phyloP scores from a whole-genome alignment of 2,113 vertebrate genomes.

The Emydocephalus ijimae region DNA sequence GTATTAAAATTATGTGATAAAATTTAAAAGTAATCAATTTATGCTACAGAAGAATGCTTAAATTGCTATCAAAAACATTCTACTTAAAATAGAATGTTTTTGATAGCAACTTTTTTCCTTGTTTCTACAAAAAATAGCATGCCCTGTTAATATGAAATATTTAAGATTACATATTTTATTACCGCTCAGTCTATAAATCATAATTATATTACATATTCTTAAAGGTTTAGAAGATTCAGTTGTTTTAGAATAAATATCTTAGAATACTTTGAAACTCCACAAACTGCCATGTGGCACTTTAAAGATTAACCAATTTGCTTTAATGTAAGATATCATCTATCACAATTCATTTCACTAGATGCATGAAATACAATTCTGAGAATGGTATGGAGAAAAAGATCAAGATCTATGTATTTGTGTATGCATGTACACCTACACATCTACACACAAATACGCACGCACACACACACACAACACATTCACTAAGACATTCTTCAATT shows the following conservation, averaged over 20 bases:
- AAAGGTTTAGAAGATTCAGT: background rate
- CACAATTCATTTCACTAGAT: background rate
- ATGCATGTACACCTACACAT: too few species aligned
- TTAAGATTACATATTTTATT: background rate
- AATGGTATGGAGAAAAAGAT: background rate
- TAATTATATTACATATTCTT: constrained; percentile 5
- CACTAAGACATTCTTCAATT: background rate
- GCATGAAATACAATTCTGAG: background rate
- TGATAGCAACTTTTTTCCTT: background rate
- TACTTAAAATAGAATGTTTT: background rate
- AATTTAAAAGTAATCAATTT: background rate
- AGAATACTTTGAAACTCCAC: background rate
- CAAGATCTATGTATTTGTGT: background rate
- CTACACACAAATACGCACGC: background rate
- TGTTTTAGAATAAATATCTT: background rate
- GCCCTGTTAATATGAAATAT: background rate
- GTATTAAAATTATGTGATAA: background rate
- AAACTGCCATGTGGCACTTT: background rate
- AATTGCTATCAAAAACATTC: background rate
- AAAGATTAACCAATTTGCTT: background rate
- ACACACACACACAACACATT: background rate
- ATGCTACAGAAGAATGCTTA: background rate
- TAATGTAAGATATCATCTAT: background rate
- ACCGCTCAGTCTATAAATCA: fast-evolving
- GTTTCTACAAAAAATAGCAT: background rate